Evolutionary conservation across 2,113 vertebrate species (phyloP).

Genomic region (Suricata suricatta): DNA sequence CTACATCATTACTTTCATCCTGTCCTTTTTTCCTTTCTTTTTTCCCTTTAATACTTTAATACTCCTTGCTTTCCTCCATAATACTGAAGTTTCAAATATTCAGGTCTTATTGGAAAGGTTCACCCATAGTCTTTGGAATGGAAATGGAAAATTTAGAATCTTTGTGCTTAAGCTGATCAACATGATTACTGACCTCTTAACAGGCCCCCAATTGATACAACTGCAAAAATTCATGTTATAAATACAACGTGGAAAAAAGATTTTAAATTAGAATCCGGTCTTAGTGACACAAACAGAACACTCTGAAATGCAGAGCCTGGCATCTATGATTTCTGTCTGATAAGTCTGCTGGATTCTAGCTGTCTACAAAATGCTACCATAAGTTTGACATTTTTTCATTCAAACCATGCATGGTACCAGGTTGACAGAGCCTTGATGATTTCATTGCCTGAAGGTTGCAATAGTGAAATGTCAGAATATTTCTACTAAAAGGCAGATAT

Average conservation of each 20-base stretch:
- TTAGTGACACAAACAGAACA: background rate
- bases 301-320: background rate
- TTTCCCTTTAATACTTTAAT: background rate
- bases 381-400: background rate
- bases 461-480: background rate
- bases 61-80: background rate
- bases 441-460: background rate
- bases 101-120: background rate
- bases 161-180: background rate
- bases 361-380: background rate
- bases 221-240: background rate
- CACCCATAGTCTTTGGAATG: background rate
- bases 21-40: background rate
- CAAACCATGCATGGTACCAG: background rate
- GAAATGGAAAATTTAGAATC: background rate
- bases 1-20: background rate
- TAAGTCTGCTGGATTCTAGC: background rate
- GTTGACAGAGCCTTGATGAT: background rate
- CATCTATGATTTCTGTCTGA: background rate
- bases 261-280: background rate
- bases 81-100: background rate
- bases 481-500: background rate
- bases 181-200: background rate
- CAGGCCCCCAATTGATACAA: background rate
- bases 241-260: background rate